phyloP scores from a whole-genome alignment of 2,888 invertebrate species.

The Lithodes maja region DNA sequence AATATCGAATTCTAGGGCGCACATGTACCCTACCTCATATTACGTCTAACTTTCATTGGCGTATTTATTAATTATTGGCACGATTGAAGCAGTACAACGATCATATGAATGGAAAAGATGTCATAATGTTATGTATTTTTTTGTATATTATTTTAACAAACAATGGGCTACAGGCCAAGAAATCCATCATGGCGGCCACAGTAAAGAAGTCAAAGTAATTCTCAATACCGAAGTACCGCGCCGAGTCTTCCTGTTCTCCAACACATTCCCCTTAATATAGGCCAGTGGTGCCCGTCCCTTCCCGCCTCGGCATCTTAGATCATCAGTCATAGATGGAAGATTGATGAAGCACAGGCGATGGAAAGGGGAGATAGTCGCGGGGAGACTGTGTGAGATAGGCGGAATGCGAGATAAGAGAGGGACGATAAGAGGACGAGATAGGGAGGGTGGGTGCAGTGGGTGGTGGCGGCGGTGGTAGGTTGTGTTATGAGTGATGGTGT shows the following conservation, averaged over 20 bases:
- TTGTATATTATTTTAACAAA: no score
- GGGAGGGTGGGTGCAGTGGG: constrained; percentile 44
- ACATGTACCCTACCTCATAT: no score
- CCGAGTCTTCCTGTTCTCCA: background rate
- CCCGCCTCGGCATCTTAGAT: constrained; percentile 39
- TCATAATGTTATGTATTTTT: no score
- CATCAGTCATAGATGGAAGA: constrained; percentile 60
- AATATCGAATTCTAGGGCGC: no score
- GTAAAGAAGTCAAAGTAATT: no score
- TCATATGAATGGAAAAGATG: no score
- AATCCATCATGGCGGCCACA: no score
- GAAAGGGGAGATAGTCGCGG: constrained; percentile 23
- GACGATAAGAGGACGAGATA: constrained; percentile 32
- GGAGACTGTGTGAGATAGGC: constrained; percentile 32
- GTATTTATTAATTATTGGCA: no score
- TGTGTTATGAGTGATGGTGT: constrained; percentile 45
- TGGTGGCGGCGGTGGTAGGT: constrained; percentile 23
- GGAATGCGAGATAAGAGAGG: constrained; percentile 32
- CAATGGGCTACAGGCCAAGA: no score
- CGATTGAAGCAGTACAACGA: no score
- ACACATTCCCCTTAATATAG: background rate
- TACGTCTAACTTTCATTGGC: no score
- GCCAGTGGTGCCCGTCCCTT: background rate
- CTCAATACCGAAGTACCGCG: no score
- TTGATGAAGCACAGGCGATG: constrained; percentile 43